Evolutionary conservation across 2,888 invertebrate species (phyloP).

Genomic region (Allolobophora icterica): DNA sequence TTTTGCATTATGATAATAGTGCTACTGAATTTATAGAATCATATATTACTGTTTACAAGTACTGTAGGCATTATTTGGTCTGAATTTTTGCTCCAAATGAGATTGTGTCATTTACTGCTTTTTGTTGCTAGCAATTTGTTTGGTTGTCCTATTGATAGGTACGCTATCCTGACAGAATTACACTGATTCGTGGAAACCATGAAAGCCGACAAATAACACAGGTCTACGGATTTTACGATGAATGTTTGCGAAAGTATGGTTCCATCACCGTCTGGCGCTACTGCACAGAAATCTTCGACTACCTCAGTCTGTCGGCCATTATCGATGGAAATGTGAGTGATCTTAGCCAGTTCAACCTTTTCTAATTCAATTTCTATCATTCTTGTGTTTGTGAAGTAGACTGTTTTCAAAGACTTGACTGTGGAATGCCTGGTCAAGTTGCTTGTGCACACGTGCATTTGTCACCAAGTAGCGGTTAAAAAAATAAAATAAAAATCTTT

Average conservation of each 20-base stretch:
- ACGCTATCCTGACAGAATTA: constrained; percentile 97
- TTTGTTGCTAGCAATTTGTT: not conserved
- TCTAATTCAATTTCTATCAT: not conserved
- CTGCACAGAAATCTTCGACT: constrained; percentile 99
- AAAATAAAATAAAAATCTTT: too few relatives aligned
- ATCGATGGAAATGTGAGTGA: constrained; percentile 85
- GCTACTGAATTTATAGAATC: too few relatives aligned
- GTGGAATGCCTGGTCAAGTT: too few relatives aligned
- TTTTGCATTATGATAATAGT: too few relatives aligned
- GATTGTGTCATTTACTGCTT: too few relatives aligned
- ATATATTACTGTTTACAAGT: too few relatives aligned
- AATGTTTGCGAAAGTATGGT: constrained; percentile 97
- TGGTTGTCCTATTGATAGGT: constrained; percentile 72
- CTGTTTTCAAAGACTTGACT: not conserved
- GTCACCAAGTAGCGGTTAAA: too few relatives aligned
- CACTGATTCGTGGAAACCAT: constrained; percentile 96
- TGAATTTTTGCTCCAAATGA: too few relatives aligned
- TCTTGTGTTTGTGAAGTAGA: not conserved
- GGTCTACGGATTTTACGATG: constrained; percentile 99
- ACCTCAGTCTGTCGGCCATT: constrained; percentile 91
- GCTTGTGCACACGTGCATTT: too few relatives aligned
- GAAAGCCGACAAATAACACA: constrained; percentile 99
- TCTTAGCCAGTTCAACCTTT: not conserved
- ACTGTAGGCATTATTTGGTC: too few relatives aligned
- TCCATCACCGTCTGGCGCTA: constrained; percentile 98